Percentiles rank a stretch among this genome's conserved stretches.
These are phyloP conservation scores for Rhagophthalmus giganteus DNA, from an alignment of 2,888 invertebrate species.

Conservation along the genomic window DNA sequence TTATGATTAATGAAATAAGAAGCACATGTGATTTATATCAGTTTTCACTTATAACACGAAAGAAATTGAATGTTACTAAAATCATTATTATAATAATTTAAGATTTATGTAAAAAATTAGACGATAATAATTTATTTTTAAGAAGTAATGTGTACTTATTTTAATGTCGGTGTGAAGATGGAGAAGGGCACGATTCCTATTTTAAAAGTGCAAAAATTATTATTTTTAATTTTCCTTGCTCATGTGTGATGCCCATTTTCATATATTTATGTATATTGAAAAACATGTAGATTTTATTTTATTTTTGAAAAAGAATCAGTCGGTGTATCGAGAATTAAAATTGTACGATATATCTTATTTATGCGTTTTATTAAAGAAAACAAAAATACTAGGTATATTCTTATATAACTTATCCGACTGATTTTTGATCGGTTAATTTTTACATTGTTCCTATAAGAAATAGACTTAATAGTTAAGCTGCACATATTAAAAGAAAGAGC, in stretches of 20 bases:
- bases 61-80: conserved; percentile 7
- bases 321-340: no score
- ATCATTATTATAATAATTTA: not conserved
- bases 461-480: conserved; percentile 30
- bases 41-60: conserved; percentile 3
- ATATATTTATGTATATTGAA: conserved; percentile 12
- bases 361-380: no score
- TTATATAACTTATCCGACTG: conserved; percentile 15
- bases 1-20: no score
- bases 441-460: conserved; percentile 37
- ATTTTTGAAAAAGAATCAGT: conserved; percentile 12
- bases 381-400: no score
- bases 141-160: conserved; percentile 25
- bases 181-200: conserved; percentile 39
- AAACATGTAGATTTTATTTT: conserved; percentile 5
- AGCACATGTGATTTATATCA: conserved; percentile 20
- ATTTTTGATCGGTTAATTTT: conserved; percentile 27
- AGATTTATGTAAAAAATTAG: conserved; percentile 11
- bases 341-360: no score
- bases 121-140: conserved; percentile 24
- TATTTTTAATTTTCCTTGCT: conserved; percentile 19
- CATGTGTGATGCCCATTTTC: conserved; percentile 21
- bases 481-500: conserved; percentile 24
- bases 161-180: conserved; percentile 19
- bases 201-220: conserved; percentile 38